Evolutionary conservation across 2,113 vertebrate genomes (phyloP), one percentile per base, ranked within the genome.

Genomic region (Sardina pilchardus): DNA sequence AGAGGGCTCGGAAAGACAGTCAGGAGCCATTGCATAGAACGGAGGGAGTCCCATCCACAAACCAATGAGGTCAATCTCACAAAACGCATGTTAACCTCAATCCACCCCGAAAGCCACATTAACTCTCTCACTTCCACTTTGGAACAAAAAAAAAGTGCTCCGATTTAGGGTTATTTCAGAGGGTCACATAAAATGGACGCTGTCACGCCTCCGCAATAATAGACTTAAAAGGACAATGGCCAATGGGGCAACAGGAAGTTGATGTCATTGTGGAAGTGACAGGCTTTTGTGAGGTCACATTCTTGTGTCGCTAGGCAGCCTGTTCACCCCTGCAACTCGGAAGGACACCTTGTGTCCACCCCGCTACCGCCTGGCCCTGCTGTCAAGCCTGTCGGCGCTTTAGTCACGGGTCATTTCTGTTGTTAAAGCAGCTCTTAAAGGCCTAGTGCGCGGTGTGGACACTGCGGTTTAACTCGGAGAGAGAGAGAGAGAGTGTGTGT

Each of bases 21-120:
- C 53, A 85, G 53, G 67, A 80, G 82, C 47, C 56, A 59, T 9
- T 71, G 39, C 83, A 30, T 43, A 36, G 26, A 42, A 30, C 34
- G 17, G 75, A 75, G 81, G 84, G 59, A 45, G 45, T 50, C 47
- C 67, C 63, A 48, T 21, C 36, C 82, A 83, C 50, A 53, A 85
- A 47, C 85, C 39, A 21, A 8, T 59, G n/a, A 82, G 80, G 85
- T 81, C 84, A 34, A 82, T 84, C 78, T 50, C 81, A 81, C 75
- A 17, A 85, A 39, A 24, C 21, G 21, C 12, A 36, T n/a, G n/a
- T 75, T 26, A 86, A 75, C 24, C 59, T 36, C 24, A 0, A 19
- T 34, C 71, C 34, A 45, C 83, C 56, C 19, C 43, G n/a, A 26
- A 39, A 82, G 81, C 56, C 34, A 67, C 42, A 59, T 43, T n/a